phyloP scores from a whole-genome alignment of 2,888 invertebrate genomes.

The Drosophila mayaguana region DNA sequence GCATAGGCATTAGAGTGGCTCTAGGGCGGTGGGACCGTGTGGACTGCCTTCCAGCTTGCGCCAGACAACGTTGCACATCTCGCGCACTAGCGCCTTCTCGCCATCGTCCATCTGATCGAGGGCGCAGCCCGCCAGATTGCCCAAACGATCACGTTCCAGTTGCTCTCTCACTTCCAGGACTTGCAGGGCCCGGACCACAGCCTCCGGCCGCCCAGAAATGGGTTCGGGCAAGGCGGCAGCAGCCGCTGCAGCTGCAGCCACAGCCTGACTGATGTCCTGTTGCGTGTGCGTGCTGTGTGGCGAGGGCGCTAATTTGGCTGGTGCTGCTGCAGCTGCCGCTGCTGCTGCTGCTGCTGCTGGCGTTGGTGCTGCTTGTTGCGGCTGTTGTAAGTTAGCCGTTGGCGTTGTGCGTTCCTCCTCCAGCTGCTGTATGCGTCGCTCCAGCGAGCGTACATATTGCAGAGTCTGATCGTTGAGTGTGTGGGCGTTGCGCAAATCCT shows the following conservation, averaged over 20 bases:
- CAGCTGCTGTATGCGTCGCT: constrained; percentile 93
- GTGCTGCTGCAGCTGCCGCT: constrained; percentile 32
- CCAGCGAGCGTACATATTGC: constrained; percentile 95
- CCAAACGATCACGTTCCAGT: constrained; percentile 90
- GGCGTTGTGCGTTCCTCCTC: constrained; percentile 90
- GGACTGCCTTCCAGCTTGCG: constrained; percentile 94
- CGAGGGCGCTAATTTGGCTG: constrained; percentile 57
- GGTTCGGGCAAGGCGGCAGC: constrained; percentile 75
- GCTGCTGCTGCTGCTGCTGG: constrained; percentile 49
- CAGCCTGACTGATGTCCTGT: constrained; percentile 58
- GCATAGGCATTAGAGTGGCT: constrained; percentile 82
- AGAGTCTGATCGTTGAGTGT: constrained; percentile 92
- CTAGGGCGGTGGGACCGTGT: constrained; percentile 85
- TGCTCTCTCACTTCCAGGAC: constrained; percentile 96
- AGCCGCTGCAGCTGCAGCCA: constrained; percentile 67
- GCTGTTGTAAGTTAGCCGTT: constrained; percentile 61
- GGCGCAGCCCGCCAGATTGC: constrained; percentile 79
- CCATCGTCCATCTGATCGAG: constrained; percentile 91
- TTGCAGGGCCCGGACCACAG: constrained; percentile 96
- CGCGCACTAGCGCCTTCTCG: constrained; percentile 95
- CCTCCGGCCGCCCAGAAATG: constrained; percentile 92
- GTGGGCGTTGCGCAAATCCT: constrained; percentile 71
- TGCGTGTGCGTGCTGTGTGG: constrained; percentile 48
- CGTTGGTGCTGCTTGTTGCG: constrained; percentile 24
- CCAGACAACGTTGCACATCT: constrained; percentile 99